These are phyloP conservation scores for Plusia festucae DNA, from an alignment of 2,888 invertebrate species.

Conservation along the genomic window DNA sequence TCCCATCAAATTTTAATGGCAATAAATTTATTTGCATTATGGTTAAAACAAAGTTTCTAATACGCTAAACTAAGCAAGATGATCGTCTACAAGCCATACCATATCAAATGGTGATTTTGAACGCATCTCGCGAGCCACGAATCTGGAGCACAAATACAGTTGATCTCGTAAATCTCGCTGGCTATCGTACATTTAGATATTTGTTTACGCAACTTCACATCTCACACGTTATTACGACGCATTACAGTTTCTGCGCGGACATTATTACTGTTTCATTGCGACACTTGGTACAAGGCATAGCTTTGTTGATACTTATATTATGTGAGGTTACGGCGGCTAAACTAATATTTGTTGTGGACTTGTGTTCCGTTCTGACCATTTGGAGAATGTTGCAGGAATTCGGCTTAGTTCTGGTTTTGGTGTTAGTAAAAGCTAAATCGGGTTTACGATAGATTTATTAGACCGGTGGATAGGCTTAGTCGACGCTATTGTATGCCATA, in stretches of 20 bases:
- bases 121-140: constrained; percentile 40
- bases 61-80: background rate
- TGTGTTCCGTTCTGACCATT: constrained; percentile 25
- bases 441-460: background rate
- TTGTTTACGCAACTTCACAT: constrained; percentile 65
- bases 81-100: constrained; percentile 5
- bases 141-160: constrained; percentile 58
- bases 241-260: constrained; percentile 51
- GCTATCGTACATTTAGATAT: constrained; percentile 56
- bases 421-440: constrained; percentile 7
- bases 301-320: constrained; percentile 49
- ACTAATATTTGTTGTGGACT: constrained; percentile 42
- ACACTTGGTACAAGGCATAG: constrained; percentile 56
- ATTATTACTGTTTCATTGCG: constrained; percentile 65
- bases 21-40: background rate
- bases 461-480: background rate
- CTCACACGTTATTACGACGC: constrained; percentile 53
- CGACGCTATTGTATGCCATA: constrained; percentile 1
- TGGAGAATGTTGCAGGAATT: constrained; percentile 20
- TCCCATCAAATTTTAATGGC: background rate
- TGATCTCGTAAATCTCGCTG: constrained; percentile 61
- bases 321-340: constrained; percentile 48
- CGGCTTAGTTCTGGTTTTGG: constrained; percentile 3
- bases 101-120: constrained; percentile 40
- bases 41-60: background rate